Evolutionary conservation across 2,888 invertebrate species (phyloP).

Genomic region (Amphipyra tragopoginis): DNA sequence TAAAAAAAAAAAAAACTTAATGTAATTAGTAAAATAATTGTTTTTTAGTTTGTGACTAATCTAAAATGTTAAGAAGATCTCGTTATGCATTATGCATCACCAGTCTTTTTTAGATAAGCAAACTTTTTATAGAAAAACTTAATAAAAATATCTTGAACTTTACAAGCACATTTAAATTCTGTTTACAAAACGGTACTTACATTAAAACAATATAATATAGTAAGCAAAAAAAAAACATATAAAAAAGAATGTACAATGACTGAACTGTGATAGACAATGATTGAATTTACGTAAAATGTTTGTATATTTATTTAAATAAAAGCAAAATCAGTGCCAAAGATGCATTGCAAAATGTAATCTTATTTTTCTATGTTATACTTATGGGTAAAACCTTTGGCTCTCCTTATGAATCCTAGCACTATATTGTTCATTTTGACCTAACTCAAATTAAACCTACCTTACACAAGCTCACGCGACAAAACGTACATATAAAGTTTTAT

Average conservation of each 20-base stretch:
- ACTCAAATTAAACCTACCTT: no score
- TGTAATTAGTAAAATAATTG: not conserved
- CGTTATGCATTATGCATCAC: conserved; percentile 39
- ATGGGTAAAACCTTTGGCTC: no score
- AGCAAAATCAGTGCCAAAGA: conserved; percentile 88
- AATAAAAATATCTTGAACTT: conserved; percentile 27
- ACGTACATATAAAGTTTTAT: no score
- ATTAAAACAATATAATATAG: conserved; percentile 58
- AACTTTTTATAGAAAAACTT: not conserved
- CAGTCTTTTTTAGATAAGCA: conserved; percentile 46
- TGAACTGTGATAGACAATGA: conserved; percentile 88
- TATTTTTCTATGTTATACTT: conserved; percentile 28
- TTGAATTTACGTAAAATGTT: conserved; percentile 73
- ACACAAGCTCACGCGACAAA: no score
- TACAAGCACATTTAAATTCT: conserved; percentile 57
- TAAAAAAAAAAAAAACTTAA: conserved; percentile 10
- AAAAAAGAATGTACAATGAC: conserved; percentile 78
- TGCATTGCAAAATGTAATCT: conserved; percentile 79
- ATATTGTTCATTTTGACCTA: no score
- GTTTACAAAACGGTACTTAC: conserved; percentile 71
- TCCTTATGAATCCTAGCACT: no score
- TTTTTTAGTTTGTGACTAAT: conserved; percentile 12
- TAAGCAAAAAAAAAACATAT: conserved; percentile 79
- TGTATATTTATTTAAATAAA: conserved; percentile 81
- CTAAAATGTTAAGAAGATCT: conserved; percentile 40